Evolutionary conservation across 2,888 invertebrate species (phyloP), one percentile per base, ranked within the genome.

Genomic region (Trimorus sp.): DNA sequence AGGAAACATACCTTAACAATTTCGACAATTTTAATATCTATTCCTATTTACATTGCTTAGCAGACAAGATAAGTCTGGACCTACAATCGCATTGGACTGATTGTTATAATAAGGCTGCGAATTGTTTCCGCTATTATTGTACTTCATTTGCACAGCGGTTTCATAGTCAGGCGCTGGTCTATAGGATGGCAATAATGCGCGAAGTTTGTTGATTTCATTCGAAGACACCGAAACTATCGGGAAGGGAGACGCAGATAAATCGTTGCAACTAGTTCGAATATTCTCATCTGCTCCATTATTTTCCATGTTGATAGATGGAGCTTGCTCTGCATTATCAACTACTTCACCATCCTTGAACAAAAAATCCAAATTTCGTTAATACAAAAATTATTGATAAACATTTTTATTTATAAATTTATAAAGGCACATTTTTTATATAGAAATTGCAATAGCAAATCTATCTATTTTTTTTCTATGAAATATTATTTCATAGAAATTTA

Each of bases 111-210:
- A 91, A 65, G 91, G 91, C 79, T 91, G 90, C 6, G 89, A 86
- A 62, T 88, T 87, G 71, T 88, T 89, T 26, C 88, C 88, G 26
- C 87, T 86, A 63, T 89, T 91, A 73, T 89, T 90, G 68, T 96
- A 96, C 90, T 97, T 97, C 87, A 97, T 96, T 90, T 97, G 96
- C 80, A 98, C 94, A 12, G 98, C 98, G 0, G 97, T 97, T 90
- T 98, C 98, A 92, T 99, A 99, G 92, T 98, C 98, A 0, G 99
- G 98, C 0, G 98, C 97, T 0, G 97, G 97, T 2, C 98, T 94
- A 91, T 97, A 97, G 0, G 95, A 95, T 0, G 97, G 97, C n/a
- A 97, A 91, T 83, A 97, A 93, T 14, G 96, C 95, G 87, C 96
- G 95, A 85, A 93, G 92, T 87, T 93, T 93, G 83, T 94, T 93